Evolutionary conservation across 2,888 invertebrate species (phyloP).

Genomic region (Arenicola marina): DNA sequence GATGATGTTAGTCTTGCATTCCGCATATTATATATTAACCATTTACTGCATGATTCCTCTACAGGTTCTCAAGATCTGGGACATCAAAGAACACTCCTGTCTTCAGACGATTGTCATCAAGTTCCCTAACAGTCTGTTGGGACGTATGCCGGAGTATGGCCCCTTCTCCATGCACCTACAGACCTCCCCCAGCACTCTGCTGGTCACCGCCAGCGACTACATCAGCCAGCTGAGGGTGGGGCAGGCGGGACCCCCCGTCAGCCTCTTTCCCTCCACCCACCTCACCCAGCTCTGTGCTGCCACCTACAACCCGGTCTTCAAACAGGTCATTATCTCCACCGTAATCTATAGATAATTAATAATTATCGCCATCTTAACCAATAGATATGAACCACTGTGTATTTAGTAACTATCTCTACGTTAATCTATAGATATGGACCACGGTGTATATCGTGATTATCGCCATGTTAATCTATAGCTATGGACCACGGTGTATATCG

Average conservation of each 20-base stretch:
- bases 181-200: constrained; percentile 41
- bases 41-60: no score
- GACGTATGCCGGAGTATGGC: constrained; percentile 59
- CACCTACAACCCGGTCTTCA: constrained; percentile 57
- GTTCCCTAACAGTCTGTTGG: constrained; percentile 56
- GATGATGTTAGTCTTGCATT: no score
- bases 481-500: no score
- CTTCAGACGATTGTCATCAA: constrained; percentile 56
- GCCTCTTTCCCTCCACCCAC: constrained; percentile 46
- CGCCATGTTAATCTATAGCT: no score
- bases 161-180: constrained; percentile 55
- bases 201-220: constrained; percentile 60
- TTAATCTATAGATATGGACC: no score
- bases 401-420: no score
- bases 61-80: constrained; percentile 61
- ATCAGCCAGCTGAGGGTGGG: constrained; percentile 52
- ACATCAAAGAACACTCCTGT: constrained; percentile 56
- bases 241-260: constrained; percentile 40
- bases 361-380: no score
- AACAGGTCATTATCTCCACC: no score
- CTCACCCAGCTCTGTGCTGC: constrained; percentile 56
- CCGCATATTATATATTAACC: no score
- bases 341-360: no score
- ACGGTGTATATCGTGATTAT: no score
- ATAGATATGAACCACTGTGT: no score